These are phyloP conservation scores for Drosophila mauritiana DNA, from an alignment of 1,140 invertebrate genomes.

Conservation along the genomic window DNA sequence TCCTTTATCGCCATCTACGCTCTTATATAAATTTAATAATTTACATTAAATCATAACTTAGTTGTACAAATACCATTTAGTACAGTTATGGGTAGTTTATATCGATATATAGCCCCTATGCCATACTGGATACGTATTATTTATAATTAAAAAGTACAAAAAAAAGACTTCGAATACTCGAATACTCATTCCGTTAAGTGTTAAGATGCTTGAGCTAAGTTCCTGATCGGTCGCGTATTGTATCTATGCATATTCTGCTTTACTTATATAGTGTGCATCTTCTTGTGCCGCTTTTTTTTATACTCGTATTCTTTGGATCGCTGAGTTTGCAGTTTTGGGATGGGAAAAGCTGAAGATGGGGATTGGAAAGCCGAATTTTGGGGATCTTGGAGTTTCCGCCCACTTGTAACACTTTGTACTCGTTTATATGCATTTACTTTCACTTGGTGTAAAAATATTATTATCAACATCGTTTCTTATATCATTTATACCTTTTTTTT, in stretches of 20 bases:
- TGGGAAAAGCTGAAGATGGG: background rate
- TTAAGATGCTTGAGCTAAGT: slow-evolving; percentile 55
- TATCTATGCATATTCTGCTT: slow-evolving; percentile 14
- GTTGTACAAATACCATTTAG: slow-evolving; percentile 73
- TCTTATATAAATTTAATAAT: slow-evolving; percentile 62
- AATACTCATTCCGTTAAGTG: slow-evolving; percentile 5
- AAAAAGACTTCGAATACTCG: slow-evolving; percentile 27
- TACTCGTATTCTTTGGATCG: background rate
- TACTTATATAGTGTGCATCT: slow-evolving; percentile 10
- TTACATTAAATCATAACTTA: slow-evolving; percentile 75
- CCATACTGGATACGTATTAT: slow-evolving; percentile 28
- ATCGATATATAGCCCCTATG: slow-evolving; percentile 36
- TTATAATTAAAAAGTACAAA: slow-evolving; percentile 52
- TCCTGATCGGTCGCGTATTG: slow-evolving; percentile 44
- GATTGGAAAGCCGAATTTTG: slow-evolving; percentile 36
- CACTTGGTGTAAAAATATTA: slow-evolving; percentile 80
- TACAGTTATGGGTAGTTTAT: slow-evolving; percentile 55
- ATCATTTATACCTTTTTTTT: slow-evolving; percentile 18
- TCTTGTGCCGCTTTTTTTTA: background rate
- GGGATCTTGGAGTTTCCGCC: slow-evolving; percentile 27
- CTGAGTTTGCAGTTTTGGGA: slow-evolving; percentile 17
- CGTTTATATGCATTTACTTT: slow-evolving; percentile 51
- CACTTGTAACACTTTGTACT: slow-evolving; percentile 71
- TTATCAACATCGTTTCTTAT: slow-evolving; percentile 44
- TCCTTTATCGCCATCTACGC: slow-evolving; percentile 18